Evolutionary conservation across 2,113 vertebrate genomes (phyloP).

Genomic region (Pluvianellus socialis): DNA sequence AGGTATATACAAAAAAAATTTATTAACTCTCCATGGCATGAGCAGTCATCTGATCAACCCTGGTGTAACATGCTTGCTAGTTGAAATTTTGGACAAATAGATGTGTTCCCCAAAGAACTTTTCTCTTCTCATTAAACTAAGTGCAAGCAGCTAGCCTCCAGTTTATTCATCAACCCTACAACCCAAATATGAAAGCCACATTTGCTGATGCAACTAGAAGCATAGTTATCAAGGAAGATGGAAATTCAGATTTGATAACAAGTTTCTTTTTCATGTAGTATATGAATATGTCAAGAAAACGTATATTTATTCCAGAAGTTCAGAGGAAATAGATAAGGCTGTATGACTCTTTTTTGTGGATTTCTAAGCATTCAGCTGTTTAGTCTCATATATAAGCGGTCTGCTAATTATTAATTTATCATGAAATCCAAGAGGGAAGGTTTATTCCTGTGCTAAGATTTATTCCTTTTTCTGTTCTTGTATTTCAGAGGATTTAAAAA

Average conservation of each 20-base stretch:
- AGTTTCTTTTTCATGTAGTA: neutral
- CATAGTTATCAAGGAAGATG: neutral
- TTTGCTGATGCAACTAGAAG: neutral
- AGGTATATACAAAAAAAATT: neutral
- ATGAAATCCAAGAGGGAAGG: neutral
- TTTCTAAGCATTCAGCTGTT: neutral
- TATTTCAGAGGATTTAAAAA: constrained; percentile 37
- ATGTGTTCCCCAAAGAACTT: neutral
- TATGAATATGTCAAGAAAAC: neutral
- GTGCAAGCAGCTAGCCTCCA: neutral
- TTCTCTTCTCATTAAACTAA: neutral
- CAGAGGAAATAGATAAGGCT: neutral
- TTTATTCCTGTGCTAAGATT: constrained; percentile 8
- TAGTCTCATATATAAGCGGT: neutral
- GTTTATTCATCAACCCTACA: neutral
- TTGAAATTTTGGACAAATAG: neutral
- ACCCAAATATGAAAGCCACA: neutral
- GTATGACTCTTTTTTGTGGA: neutral
- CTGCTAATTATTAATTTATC: constrained; percentile 46
- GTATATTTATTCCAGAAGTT: neutral
- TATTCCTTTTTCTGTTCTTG: neutral
- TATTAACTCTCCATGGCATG: neutral
- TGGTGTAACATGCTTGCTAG: neutral
- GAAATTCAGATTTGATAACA: neutral
- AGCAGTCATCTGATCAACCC: neutral